Base-by-base conservation (phyloP, 2,888 invertebrate species). In the Meganola albula region DNA sequence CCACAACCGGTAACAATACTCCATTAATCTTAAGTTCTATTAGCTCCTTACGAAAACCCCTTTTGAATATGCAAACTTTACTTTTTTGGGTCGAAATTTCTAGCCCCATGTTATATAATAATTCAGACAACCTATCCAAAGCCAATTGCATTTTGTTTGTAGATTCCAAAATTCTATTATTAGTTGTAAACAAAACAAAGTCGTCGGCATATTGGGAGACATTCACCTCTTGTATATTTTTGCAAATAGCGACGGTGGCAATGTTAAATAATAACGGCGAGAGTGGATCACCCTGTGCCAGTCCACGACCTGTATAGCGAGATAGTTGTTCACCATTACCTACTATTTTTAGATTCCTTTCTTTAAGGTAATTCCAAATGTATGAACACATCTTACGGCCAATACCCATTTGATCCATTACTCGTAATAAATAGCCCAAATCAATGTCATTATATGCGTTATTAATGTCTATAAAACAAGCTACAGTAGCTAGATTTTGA, bases 171-270 rank as follows among this genome's bases (percentile, higher is more conserved):
- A 28, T 1, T 6, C 21, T 24, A 2, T 13, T 12, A 12, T 9
- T 3, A 6, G 9, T 29, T 12, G 3, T 2, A 22, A 22, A 30
- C 2, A 34, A n/a, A n/a, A 20, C 34, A 22, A 34, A 29, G 9
- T 34, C 34, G 8, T 55, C 55, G 1, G 53, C 56, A 22, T 57
- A 56, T 31, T 59, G 56, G 4, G 46, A 48, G 1, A 53, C 26
- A 1, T 12, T 4, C 0, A 53, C 38, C 21, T 39, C 27, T 10
- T 18, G 5, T n/a, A n/a, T n/a, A n/a, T n/a, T n/a, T n/a, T n/a
- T n/a, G n/a, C n/a, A n/a, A n/a, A n/a, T n/a, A n/a, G n/a, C n/a
- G n/a, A n/a, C n/a, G n/a, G n/a, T n/a, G n/a, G n/a, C n/a, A n/a
- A n/a, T n/a, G n/a, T n/a, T n/a, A n/a, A n/a, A n/a, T n/a, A n/a